Conservation (phyloP, 2,797 vertebrate genomes). For the Gallinago stenura region DNA sequence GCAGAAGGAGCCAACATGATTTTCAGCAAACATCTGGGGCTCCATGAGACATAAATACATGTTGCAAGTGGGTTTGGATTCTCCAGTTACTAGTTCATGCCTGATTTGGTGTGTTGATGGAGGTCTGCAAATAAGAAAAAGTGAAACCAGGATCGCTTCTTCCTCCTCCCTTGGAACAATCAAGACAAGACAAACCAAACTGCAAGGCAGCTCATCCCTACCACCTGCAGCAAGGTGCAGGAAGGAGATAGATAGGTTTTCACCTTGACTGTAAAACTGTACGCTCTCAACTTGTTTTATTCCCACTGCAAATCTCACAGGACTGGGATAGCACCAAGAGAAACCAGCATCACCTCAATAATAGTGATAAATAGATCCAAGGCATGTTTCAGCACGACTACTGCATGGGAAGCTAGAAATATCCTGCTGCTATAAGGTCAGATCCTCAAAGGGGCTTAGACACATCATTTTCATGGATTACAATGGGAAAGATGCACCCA, state of each 20-base stretch:
- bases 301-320: not conserved
- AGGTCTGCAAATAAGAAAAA: not conserved
- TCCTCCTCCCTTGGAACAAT: not conserved
- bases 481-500: not conserved
- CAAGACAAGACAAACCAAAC: not conserved
- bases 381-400: accelerated
- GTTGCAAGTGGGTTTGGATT: not conserved
- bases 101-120: not conserved
- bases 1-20: not conserved
- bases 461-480: not conserved
- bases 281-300: not conserved
- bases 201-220: not conserved
- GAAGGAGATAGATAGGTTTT: not conserved
- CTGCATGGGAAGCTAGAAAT: not conserved
- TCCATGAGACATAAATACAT: not conserved
- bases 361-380: not conserved
- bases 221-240: not conserved
- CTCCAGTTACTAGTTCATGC: not conserved
- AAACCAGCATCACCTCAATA: not conserved
- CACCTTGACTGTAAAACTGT: not conserved
- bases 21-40: not conserved
- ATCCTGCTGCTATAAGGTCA: not conserved
- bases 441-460: not conserved
- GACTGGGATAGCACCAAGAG: not conserved
- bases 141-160: not conserved